Evolutionary conservation across 2,888 invertebrate genomes (phyloP).

Genomic region (Ligdia adustata): DNA sequence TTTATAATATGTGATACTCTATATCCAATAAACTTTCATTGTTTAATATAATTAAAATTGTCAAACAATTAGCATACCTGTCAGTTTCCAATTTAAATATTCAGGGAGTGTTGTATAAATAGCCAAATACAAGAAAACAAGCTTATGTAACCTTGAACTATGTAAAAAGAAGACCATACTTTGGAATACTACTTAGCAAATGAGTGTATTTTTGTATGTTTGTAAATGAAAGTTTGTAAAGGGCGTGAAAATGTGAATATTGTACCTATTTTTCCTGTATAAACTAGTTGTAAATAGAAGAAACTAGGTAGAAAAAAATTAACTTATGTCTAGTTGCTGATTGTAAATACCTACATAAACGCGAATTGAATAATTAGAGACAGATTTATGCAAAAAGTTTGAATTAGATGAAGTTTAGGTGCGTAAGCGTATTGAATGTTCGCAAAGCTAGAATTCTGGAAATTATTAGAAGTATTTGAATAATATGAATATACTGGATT

Average conservation of each 20-base stretch:
- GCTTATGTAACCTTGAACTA: no score
- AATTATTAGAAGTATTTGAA: not conserved
- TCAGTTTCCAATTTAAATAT: no score
- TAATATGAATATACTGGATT: not conserved
- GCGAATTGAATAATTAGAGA: not conserved
- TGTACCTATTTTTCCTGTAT: slow-evolving; percentile 10
- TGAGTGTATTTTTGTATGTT: slow-evolving; percentile 68
- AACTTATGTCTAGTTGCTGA: slow-evolving; percentile 4
- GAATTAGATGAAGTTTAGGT: no score
- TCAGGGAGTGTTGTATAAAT: no score
- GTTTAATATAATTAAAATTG: no score
- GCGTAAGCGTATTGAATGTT: no score
- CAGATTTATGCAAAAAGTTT: no score
- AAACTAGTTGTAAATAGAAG: slow-evolving; percentile 8
- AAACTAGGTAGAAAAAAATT: slow-evolving; percentile 6
- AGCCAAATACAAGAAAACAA: no score
- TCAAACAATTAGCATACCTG: no score
- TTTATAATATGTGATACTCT: no score
- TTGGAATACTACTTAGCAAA: slow-evolving; percentile 12
- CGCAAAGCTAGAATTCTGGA: no score
- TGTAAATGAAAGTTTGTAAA: slow-evolving; percentile 50
- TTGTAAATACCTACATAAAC: slow-evolving; percentile 6
- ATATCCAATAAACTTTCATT: no score
- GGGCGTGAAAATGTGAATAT: slow-evolving; percentile 30
- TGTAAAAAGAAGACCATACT: slow-evolving; percentile 21